phyloP scores from a whole-genome alignment of 2,888 invertebrate genomes.

The Drosophila eohydei region DNA sequence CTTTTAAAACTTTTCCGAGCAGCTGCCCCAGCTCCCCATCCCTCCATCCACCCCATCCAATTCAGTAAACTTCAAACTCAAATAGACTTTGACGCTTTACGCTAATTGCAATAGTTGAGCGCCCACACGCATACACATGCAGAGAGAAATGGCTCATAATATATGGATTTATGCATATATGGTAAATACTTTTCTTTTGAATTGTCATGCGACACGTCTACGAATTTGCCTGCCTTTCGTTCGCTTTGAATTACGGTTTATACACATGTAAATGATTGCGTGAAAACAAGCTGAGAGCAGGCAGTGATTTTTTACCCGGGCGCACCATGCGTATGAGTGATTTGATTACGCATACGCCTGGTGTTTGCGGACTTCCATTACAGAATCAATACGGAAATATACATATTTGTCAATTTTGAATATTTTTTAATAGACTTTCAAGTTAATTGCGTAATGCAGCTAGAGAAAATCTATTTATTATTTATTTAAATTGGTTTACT shows the following conservation, averaged over 20 bases:
- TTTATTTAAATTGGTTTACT: constrained; percentile 3
- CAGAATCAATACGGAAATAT: constrained; percentile 2
- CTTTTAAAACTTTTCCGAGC: constrained; percentile 68
- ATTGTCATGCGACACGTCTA: constrained; percentile 39
- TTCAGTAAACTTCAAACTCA: constrained; percentile 57
- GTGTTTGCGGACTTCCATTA: not conserved
- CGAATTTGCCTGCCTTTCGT: constrained; percentile 10
- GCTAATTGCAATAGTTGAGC: constrained; percentile 74
- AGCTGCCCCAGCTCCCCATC: not conserved
- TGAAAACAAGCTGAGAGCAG: constrained; percentile 5
- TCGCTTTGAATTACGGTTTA: constrained; percentile 20
- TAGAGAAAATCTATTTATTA: not conserved
- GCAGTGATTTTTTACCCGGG: constrained; percentile 6
- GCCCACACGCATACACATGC: constrained; percentile 1
- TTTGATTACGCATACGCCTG: constrained; percentile 12
- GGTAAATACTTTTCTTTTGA: constrained; percentile 50
- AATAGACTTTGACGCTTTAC: constrained; percentile 78
- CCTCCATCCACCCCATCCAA: not conserved
- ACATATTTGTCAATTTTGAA: not conserved
- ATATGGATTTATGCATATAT: constrained; percentile 61
- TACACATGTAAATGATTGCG: constrained; percentile 20
- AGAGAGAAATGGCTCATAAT: constrained; percentile 39
- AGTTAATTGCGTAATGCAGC: not conserved
- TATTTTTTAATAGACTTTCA: not conserved
- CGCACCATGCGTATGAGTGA: constrained; percentile 31